A percentile compares a stretch with the other conserved stretches of the same genome.
These are phyloP conservation scores for Listrodromus nycthemerus DNA, from an alignment of 2,888 invertebrate species.

Conservation along the genomic window DNA sequence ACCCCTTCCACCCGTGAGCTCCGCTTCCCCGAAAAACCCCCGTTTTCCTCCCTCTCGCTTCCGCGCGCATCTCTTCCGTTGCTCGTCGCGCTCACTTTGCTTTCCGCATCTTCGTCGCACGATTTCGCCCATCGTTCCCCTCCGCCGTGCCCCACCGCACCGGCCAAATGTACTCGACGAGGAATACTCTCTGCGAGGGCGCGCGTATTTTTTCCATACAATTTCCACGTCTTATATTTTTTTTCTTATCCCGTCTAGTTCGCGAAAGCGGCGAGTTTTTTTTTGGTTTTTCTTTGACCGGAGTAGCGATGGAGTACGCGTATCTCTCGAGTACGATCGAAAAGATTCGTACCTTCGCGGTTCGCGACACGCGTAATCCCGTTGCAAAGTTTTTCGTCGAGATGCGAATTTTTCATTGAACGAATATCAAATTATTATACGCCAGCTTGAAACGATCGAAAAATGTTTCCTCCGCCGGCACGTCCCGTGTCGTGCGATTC, in stretches of 20 bases:
- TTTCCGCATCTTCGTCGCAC: conserved; percentile 1
- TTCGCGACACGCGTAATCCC: conserved; percentile 32
- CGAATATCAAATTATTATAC: conserved; percentile 14
- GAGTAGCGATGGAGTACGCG: too few species aligned
- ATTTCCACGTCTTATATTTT: conserved; percentile 12
- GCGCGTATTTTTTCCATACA: conserved; percentile 47
- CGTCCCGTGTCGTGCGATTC: too few species aligned
- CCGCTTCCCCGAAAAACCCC: conserved; percentile 37
- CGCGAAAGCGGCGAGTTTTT: neutral
- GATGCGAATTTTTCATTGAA: conserved; percentile 27
- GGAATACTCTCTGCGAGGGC: too few species aligned
- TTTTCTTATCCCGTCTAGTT: neutral
- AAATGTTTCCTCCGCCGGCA: too few species aligned
- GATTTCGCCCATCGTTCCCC: neutral
- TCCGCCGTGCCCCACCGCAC: too few species aligned
- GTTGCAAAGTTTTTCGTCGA: conserved; percentile 41
- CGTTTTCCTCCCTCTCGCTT: conserved; percentile 44
- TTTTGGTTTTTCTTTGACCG: conserved; percentile 5
- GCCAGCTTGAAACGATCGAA: neutral
- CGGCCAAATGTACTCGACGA: too few species aligned
- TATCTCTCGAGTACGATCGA: too few species aligned
- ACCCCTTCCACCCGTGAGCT: conserved; percentile 44
- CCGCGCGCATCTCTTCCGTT: conserved; percentile 16
- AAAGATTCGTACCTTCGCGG: conserved; percentile 7
- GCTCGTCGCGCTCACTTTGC: conserved; percentile 15